Evolutionary conservation across 2,113 vertebrate genomes (phyloP).

Genomic region (Sander lucioperca): DNA sequence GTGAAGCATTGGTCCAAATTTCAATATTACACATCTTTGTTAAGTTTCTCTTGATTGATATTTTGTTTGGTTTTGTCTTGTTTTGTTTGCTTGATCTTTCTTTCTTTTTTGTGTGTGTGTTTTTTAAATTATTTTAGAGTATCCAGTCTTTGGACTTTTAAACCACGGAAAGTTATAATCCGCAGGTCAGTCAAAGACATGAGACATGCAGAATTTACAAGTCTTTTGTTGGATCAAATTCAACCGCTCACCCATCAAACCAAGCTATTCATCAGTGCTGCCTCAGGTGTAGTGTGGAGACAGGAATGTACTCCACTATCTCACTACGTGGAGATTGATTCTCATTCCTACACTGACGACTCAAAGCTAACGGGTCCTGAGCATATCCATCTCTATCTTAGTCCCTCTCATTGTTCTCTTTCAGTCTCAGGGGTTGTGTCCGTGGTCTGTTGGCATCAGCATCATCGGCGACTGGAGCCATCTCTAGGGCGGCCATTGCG

Average conservation of each 20-base stretch:
- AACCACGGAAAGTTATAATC: conserved; percentile 45
- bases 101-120: not conserved
- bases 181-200: conserved; percentile 61
- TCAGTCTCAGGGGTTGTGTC: conserved; percentile 39
- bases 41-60: conserved; percentile 19
- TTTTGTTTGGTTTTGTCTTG: conserved; percentile 53
- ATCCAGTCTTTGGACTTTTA: conserved; percentile 60
- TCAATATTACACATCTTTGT: conserved; percentile 13
- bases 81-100: conserved; percentile 18
- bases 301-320: conserved; percentile 18
- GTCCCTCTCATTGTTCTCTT: conserved; percentile 32
- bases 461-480: conserved; percentile 90
- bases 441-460: conserved; percentile 59
- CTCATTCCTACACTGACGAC: conserved; percentile 44
- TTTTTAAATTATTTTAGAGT: not conserved
- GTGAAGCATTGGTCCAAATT: conserved; percentile 16
- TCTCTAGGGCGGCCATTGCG: conserved; percentile 89
- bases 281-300: conserved; percentile 31
- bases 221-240: conserved; percentile 62
- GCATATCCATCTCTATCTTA: conserved; percentile 29
- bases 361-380: conserved; percentile 56
- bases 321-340: conserved; percentile 20
- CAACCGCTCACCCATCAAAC: conserved; percentile 20
- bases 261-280: conserved; percentile 29
- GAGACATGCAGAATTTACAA: conserved; percentile 83